phyloP scores from a whole-genome alignment of 2,113 vertebrate species.

The Corydoras sp. region DNA sequence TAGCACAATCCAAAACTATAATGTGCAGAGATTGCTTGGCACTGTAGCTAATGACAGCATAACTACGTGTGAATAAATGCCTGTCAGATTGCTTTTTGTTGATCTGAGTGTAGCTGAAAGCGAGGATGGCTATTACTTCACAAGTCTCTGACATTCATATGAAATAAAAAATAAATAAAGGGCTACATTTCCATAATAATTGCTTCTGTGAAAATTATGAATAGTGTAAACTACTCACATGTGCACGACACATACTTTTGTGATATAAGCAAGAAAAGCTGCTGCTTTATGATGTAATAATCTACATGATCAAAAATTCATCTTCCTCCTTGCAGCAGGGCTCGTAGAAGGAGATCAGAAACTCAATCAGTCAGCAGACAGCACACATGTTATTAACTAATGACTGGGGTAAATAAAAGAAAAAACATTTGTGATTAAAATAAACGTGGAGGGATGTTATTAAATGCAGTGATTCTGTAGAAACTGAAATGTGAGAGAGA shows the following conservation, averaged over 20 bases:
- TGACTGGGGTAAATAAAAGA: no score
- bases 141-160: constrained; percentile 24
- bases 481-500: no score
- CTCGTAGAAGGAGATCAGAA: no score
- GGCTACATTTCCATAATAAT: constrained; percentile 32
- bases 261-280: constrained; percentile 25
- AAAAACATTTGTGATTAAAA: no score
- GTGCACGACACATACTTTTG: constrained; percentile 12
- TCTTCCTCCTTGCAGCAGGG: constrained; percentile 10
- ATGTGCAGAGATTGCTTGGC: constrained; percentile 11
- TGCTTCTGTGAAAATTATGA: constrained; percentile 27
- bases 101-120: constrained; percentile 20
- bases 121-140: constrained; percentile 27
- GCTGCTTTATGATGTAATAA: constrained; percentile 23
- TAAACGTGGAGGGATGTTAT: no score
- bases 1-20: constrained; percentile 1
- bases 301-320: neutral
- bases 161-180: constrained; percentile 22
- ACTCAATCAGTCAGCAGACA: no score
- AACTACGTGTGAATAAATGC: constrained; percentile 23
- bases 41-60: constrained; percentile 22
- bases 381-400: no score
- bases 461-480: no score
- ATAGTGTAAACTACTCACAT: constrained; percentile 17
- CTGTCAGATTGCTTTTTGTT: constrained; percentile 34